These are phyloP conservation scores for Microtus ochrogaster DNA, from an alignment of 2,113 vertebrate species.

Conservation along the genomic window DNA sequence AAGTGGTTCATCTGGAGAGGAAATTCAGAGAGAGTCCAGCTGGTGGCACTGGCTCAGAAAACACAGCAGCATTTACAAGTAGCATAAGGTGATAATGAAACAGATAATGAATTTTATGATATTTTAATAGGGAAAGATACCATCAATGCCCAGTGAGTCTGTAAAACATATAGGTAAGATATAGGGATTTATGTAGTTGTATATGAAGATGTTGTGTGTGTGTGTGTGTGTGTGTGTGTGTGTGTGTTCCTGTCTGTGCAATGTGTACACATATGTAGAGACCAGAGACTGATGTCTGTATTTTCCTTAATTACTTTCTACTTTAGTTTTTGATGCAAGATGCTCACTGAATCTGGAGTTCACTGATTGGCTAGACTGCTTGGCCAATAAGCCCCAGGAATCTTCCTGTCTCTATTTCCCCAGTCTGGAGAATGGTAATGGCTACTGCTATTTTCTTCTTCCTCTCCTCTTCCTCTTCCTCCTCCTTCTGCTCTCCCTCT, in stretches of 20 bases:
- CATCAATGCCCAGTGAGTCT: neutral
- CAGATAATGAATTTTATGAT: neutral
- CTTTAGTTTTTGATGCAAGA: neutral
- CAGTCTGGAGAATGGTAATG: neutral
- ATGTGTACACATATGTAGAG: neutral
- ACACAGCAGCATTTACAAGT: neutral
- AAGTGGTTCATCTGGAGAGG: neutral
- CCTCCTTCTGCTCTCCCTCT: too few relatives aligned
- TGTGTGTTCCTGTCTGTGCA: too few relatives aligned
- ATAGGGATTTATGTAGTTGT: neutral
- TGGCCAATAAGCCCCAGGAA: neutral
- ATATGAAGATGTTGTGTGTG: neutral
- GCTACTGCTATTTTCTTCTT: neutral
- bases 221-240: neutral
- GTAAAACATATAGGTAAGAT: neutral
- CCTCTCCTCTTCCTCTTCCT: neutral
- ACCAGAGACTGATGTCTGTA: neutral
- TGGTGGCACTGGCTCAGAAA: neutral
- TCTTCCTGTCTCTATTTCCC: neutral
- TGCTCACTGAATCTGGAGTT: neutral
- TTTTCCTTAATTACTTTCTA: neutral
- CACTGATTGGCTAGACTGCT: neutral
- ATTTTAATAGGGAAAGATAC: neutral
- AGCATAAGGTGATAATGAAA: neutral
- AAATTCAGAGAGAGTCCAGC: neutral